Base-by-base conservation (phyloP, 1,140 invertebrate genomes). In the Ceratosolen solmsi region DNA sequence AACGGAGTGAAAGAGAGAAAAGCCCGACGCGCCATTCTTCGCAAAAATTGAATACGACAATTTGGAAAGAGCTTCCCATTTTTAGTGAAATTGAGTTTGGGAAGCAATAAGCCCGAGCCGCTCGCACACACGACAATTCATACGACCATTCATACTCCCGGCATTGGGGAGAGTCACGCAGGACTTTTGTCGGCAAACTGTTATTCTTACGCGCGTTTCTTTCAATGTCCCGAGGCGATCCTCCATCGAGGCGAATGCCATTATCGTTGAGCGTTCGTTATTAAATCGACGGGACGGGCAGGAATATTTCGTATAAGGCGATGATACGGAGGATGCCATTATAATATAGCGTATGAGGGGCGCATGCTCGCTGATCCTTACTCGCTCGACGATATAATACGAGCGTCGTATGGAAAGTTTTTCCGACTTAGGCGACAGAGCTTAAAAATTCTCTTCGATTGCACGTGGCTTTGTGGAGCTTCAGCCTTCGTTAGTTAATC, bases 41-140 rank as follows among this genome's bases (percentile, higher is more conserved):
- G n/a, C 49, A 58, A 77, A 82, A 82, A 82, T 82, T 82, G 80
- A 72, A 82, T 77, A 65, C 33, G 74, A 82, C 80, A 82, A 82
- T 77, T 82, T 68, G 65, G 74, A 49, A 71, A 77, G 80, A 77
- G 80, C 54, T 77, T 41, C 17, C 30, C 73, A 63, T 82, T 82
- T 82, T 82, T 77, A 82, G 63, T 60, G 73, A 41, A 60, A 77
- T 82, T 71, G 73, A 82, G 65, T 82, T 82, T 58, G 72, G 73
- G 63, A 70, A 72, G 70, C 54, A 22, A 49, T 33, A 56, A 74
- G 20, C 46, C 27, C 33, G 33, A 27, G 49, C 7, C 2, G 46
- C 30, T 33, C 46, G 30, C 38, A n/a, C 68, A 73, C 25, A 0
- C 54, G 27, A 38, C 17, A 4, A 65, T 72, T 58, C 68, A 79